Base-by-base conservation (phyloP, 2,797 vertebrate genomes). In the Poecile montanus region DNA sequence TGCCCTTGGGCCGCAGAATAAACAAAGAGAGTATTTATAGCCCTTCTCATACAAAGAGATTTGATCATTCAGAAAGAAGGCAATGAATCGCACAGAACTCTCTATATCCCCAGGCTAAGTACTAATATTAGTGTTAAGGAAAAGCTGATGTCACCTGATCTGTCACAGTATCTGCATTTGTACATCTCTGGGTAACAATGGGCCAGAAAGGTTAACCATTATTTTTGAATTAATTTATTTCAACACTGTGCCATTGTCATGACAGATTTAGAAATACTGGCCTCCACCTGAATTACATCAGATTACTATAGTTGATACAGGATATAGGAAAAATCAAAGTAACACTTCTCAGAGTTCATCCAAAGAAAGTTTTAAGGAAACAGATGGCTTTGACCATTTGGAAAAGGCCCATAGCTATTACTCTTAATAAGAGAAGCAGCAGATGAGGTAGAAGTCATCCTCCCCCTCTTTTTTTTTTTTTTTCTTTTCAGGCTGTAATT, bases 11-110 rank as follows among this genome's bases (percentile, higher is more conserved):
- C 85, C 50, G 12, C 72, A 92, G 87, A 84, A 94, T 50, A 95
- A 96, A 95, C 94, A 96, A 91, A 93, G 54, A 63, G 4, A 85
- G 48, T 91, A 94, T 96, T 95, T 97, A 94, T 91, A 96, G 76
- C 74, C 36, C 47, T 85, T 57, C 68, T 79, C 45, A 34, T 91
- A 80, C 42, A 89, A 94, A 95, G 76, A 82, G 42, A 91, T 77
- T 60, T 90, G 88, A 93, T 92, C 86, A 93, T 81, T 97, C 68
- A 93, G 72, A 96, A 89, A 44, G 44, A 47, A 26, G 20, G 45
- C 56, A 85, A 36, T 84, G 71, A 72, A 94, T 80, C 94, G 20
- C 51, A 70, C 78, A 54, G 61, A 85, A 54, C 54, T 91, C 85
- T 75, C 47, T 91, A 34, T 61, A 87, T 75, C 88, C 79, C 40